Percentiles rank a stretch among this genome's conserved stretches.
Conservation (phyloP, 2,113 vertebrate genomes). For the Mustelus asterias region DNA sequence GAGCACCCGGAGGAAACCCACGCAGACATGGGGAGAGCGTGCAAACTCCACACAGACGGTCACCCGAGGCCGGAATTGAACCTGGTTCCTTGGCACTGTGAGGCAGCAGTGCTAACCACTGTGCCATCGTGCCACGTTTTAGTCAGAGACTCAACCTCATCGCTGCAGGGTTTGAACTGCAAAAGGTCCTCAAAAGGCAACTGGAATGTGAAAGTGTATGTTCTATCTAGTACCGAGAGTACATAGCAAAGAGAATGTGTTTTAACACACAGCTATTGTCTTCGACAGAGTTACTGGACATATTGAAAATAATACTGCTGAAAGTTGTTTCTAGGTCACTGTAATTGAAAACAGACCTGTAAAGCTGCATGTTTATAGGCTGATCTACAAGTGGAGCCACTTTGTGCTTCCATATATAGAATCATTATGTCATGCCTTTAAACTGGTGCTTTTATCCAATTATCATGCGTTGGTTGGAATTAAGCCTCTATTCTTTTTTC, state of each 20-base stretch:
- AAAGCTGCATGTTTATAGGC: background rate
- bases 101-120: too few relatives aligned
- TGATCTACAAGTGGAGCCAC: background rate
- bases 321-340: background rate
- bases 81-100: too few relatives aligned
- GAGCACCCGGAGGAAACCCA: too few relatives aligned
- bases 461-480: background rate
- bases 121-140: background rate
- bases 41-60: too few relatives aligned
- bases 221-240: background rate
- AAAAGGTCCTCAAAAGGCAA: background rate
- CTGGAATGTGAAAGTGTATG: background rate
- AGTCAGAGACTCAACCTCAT: background rate
- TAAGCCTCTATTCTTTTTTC: background rate
- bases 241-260: background rate
- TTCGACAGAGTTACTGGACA: background rate
- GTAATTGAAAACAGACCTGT: background rate
- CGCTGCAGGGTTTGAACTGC: background rate
- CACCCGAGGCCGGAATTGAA: too few relatives aligned
- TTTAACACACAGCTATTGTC: background rate
- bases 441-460: background rate
- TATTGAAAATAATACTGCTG: background rate
- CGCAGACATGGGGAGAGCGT: too few relatives aligned
- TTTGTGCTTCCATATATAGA: background rate
- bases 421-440: background rate